A percentile compares a stretch with the other conserved stretches of the same genome.
phyloP scores from a whole-genome alignment of 2,888 invertebrate species.

The Leptopterna dolabrata region DNA sequence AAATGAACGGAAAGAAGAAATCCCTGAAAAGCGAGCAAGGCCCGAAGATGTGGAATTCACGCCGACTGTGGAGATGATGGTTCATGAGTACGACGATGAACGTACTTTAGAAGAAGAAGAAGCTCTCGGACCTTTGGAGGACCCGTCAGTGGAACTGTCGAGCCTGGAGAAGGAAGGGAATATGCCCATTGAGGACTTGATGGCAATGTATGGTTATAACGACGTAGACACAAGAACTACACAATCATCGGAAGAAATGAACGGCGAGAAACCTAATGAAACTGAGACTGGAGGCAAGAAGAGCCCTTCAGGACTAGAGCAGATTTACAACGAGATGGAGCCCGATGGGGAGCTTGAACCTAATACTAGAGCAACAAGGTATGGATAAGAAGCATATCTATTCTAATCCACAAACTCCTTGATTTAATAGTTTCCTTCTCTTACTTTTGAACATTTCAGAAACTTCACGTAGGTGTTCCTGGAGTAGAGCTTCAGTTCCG shows the following conservation, averaged over 20 bases:
- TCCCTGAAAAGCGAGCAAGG: conserved; percentile 4
- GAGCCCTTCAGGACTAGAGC: conserved; percentile 57
- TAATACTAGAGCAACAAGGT: conserved; percentile 43
- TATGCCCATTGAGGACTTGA: conserved; percentile 93
- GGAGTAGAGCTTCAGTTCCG: too few species aligned
- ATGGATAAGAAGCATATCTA: conserved; percentile 28
- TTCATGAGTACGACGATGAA: conserved; percentile 98
- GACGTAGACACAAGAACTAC: conserved; percentile 29
- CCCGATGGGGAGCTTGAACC: conserved; percentile 44
- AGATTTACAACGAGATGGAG: conserved; percentile 58
- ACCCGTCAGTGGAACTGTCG: conserved; percentile 88
- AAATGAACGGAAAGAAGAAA: conserved; percentile 45
- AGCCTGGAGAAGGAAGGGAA: conserved; percentile 86
- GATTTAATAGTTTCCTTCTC: too few species aligned
- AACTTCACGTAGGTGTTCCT: too few species aligned
- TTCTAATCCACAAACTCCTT: too few species aligned
- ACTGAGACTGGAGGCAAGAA: conserved; percentile 53
- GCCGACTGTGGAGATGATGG: conserved; percentile 89
- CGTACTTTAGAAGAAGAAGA: conserved; percentile 97
- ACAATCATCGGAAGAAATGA: conserved; percentile 51
- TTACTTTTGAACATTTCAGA: too few species aligned
- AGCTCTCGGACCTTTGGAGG: conserved; percentile 88
- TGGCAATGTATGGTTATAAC: conserved; percentile 87
- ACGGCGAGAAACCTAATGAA: conserved; percentile 55
- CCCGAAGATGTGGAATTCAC: conserved; percentile 78